These are phyloP conservation scores for Lysiphlebus fabarum DNA, from an alignment of 1,140 invertebrate genomes.

Conservation along the genomic window DNA sequence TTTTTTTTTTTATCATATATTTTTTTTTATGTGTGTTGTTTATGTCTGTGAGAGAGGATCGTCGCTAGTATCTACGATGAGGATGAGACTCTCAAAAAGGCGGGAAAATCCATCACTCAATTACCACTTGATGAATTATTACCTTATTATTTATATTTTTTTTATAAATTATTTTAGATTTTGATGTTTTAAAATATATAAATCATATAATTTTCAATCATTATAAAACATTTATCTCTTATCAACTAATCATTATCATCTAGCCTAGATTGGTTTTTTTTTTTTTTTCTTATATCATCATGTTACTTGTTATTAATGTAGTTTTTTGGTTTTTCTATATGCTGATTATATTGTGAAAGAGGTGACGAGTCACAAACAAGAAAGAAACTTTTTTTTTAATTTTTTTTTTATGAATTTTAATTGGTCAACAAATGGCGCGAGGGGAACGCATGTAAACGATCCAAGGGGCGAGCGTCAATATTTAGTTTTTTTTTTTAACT, in stretches of 20 bases:
- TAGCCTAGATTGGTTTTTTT: neutral
- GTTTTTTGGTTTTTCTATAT: neutral
- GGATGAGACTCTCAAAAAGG: conserved; percentile 33
- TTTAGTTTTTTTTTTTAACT: too few species aligned
- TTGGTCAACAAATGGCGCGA: too few species aligned
- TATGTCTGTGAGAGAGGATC: conserved; percentile 1
- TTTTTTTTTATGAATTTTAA: too few species aligned
- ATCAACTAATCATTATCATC: neutral
- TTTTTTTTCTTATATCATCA: too few species aligned
- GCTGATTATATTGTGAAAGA: too few species aligned
- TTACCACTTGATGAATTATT: neutral
- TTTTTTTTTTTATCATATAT: conserved; percentile 10
- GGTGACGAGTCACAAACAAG: too few species aligned
- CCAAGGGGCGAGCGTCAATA: too few species aligned
- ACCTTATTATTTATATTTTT: neutral
- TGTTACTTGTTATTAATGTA: too few species aligned
- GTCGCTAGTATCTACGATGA: conserved; percentile 26
- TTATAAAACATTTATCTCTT: too few species aligned
- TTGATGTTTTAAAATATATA: too few species aligned
- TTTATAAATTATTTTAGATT: neutral
- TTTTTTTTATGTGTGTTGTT: conserved; percentile 13
- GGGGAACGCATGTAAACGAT: neutral
- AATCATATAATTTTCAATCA: too few species aligned
- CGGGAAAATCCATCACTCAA: conserved; percentile 34
- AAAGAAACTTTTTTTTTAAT: too few species aligned